A percentile compares a stretch with the other conserved stretches of the same genome.
These are phyloP conservation scores for Acyrthosiphon pisum DNA, from an alignment of 1,140 invertebrate species.

Conservation along the genomic window DNA sequence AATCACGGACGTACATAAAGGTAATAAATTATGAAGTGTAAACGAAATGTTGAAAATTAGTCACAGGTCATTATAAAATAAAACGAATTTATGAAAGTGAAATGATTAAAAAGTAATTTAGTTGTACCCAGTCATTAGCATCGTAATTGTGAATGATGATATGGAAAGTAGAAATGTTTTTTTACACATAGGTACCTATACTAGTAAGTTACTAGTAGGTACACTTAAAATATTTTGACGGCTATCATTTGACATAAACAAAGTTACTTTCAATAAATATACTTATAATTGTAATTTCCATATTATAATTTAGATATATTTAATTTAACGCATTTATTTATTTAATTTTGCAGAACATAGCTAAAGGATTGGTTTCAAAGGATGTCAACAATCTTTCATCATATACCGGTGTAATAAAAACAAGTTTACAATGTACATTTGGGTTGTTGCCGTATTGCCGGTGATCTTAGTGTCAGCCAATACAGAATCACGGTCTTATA, in stretches of 20 bases:
- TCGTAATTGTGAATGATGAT: conserved; percentile 3
- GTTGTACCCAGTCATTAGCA: neutral
- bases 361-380: conserved; percentile 38
- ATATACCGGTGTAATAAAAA: neutral
- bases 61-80: neutral
- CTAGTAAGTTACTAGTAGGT: neutral
- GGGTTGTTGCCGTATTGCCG: conserved; percentile 8
- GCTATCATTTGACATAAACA: neutral
- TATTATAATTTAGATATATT: neutral
- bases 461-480: conserved; percentile 9
- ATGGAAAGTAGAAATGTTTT: neutral
- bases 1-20: neutral
- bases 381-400: conserved; percentile 33
- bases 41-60: neutral
- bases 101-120: neutral
- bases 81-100: conserved; percentile 24
- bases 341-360: conserved; percentile 13
- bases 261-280: neutral
- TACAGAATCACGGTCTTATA: conserved; percentile 24
- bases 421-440: conserved; percentile 10
- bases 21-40: neutral
- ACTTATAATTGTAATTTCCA: neutral
- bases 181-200: neutral
- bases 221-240: neutral
- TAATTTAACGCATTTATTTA: neutral